Evolutionary conservation across 2,797 vertebrate genomes (phyloP).

Genomic region (Pterois miles): DNA sequence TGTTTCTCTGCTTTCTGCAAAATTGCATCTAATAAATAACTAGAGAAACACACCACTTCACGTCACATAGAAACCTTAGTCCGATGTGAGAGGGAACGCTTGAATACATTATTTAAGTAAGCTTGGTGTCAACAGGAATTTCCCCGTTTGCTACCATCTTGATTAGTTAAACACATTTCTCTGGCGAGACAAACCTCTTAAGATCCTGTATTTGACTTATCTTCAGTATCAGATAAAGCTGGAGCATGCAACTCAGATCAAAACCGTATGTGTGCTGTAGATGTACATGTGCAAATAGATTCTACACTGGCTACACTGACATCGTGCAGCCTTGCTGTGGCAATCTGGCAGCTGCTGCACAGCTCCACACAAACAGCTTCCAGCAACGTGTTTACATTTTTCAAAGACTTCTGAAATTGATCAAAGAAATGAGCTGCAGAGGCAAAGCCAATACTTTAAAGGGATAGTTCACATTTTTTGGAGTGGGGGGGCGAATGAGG

Average conservation of each 20-base stretch:
- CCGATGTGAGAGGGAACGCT: not conserved
- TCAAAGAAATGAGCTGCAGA: not conserved
- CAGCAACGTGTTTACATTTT: not conserved
- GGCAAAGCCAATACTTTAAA: not conserved
- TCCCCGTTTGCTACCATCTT: not conserved
- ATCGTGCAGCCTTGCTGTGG: not conserved
- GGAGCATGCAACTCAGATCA: not conserved
- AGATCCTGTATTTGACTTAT: not conserved
- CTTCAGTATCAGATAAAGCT: not conserved
- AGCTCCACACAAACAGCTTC: not conserved
- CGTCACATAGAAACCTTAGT: not conserved
- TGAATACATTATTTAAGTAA: not conserved
- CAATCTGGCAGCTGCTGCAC: not conserved
- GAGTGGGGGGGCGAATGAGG: too few relatives aligned
- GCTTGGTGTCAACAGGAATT: not conserved
- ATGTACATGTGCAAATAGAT: not conserved
- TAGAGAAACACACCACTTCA: not conserved
- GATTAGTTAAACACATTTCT: not conserved
- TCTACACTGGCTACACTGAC: not conserved
- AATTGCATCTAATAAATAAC: not conserved
- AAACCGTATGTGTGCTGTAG: not conserved
- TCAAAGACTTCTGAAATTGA: not conserved
- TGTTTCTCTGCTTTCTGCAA: not conserved
- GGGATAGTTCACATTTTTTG: too few relatives aligned
- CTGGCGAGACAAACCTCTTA: not conserved